Percentiles rank a stretch among this genome's conserved stretches.
Conservation (phyloP, 2,797 vertebrate species). For the Oryzias sinensis region DNA sequence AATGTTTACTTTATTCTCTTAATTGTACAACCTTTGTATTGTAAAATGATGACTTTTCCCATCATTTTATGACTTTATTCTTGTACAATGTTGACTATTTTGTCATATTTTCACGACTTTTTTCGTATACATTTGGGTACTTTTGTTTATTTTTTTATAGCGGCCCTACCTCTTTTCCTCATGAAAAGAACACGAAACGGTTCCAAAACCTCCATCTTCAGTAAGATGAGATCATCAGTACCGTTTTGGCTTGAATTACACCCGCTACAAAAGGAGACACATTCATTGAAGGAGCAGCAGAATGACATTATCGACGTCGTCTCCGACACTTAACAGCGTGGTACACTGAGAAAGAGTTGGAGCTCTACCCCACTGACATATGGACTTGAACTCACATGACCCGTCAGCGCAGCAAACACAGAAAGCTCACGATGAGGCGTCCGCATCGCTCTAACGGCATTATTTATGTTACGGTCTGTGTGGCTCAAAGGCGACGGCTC, state of each 20-base stretch:
- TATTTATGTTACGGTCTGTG: conserved; percentile 20
- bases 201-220: background rate
- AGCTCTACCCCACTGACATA: conserved; percentile 41
- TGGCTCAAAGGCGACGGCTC: conserved; percentile 14
- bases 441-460: conserved; percentile 23
- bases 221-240: conserved; percentile 48
- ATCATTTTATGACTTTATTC: no score
- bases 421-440: conserved; percentile 30
- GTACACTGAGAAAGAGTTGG: conserved; percentile 34
- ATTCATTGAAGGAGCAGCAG: conserved; percentile 42
- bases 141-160: no score
- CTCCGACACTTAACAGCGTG: conserved; percentile 45
- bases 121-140: no score
- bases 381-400: conserved; percentile 39
- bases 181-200: conserved; percentile 10
- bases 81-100: no score
- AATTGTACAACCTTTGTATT: no score
- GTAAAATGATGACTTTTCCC: no score
- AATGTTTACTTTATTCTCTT: no score
- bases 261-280: conserved; percentile 20
- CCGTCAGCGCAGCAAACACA: conserved; percentile 43
- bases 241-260: conserved; percentile 27
- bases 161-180: background rate
- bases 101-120: no score
- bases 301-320: conserved; percentile 51